Percentiles rank a stretch among this genome's conserved stretches.
These are phyloP conservation scores for Xanthorhoe spadicearia DNA, from an alignment of 2,888 invertebrate genomes.

Conservation along the genomic window DNA sequence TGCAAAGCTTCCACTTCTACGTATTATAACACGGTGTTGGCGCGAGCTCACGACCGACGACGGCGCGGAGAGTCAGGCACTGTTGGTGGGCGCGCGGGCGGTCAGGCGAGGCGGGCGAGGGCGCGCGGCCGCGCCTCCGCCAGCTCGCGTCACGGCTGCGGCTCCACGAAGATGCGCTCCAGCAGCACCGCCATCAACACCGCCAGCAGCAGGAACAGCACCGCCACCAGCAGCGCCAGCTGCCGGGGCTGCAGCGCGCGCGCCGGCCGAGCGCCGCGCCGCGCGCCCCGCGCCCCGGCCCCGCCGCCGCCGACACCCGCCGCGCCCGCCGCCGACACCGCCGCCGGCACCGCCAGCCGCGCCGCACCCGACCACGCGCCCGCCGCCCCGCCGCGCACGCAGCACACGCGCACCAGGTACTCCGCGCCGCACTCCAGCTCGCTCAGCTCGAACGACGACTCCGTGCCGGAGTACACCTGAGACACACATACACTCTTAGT, in stretches of 20 bases:
- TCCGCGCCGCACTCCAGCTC: constrained; percentile 90
- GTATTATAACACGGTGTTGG: constrained; percentile 58
- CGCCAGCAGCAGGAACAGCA: constrained; percentile 85
- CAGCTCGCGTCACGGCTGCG: constrained; percentile 78
- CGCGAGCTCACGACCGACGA: constrained; percentile 51
- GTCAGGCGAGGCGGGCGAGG: constrained; percentile 63
- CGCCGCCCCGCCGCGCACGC: constrained; percentile 87
- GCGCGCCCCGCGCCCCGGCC: constrained; percentile 82
- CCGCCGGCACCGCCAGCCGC: constrained; percentile 77
- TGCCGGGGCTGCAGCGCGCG: constrained; percentile 70
- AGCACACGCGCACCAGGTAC: constrained; percentile 91
- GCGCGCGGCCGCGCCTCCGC: constrained; percentile 70
- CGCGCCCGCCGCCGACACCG: constrained; percentile 57
- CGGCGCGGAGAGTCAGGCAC: constrained; percentile 66
- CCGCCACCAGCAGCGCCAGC: constrained; percentile 86
- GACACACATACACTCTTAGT: neutral
- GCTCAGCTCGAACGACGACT: constrained; percentile 86
- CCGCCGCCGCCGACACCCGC: constrained; percentile 45
- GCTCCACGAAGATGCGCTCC: constrained; percentile 80
- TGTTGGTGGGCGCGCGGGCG: no score
- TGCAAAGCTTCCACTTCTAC: constrained; percentile 55
- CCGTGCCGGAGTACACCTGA: constrained; percentile 88
- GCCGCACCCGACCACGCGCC: constrained; percentile 89
- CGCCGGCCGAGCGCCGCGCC: constrained; percentile 81
- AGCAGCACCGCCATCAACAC: constrained; percentile 86